phyloP scores from a whole-genome alignment of 2,888 invertebrate genomes.

The Poecilobothrus nobilitatus region DNA sequence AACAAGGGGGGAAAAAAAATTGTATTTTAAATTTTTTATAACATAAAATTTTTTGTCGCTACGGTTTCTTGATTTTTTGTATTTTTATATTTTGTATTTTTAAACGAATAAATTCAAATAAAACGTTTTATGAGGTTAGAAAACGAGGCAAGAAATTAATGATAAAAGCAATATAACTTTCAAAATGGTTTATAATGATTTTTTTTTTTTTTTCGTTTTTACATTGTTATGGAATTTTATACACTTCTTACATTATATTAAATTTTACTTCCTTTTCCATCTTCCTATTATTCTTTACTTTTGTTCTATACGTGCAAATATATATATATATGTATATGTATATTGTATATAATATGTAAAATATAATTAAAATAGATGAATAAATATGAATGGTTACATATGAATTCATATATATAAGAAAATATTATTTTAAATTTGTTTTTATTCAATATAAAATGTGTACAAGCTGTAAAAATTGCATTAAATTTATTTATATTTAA shows the following conservation, averaged over 20 bases:
- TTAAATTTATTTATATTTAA: too few species aligned
- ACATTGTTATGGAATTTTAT: neutral
- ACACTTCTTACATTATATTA: neutral
- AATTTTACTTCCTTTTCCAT: neutral
- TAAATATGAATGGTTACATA: too few species aligned
- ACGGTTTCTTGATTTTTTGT: neutral
- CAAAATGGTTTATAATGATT: neutral
- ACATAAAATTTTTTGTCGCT: neutral
- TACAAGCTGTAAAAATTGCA: too few species aligned
- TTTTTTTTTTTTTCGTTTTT: neutral
- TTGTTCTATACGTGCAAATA: neutral
- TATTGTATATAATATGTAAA: too few species aligned
- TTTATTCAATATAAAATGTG: too few species aligned
- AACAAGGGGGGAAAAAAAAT: too few species aligned
- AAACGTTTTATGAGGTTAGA: slow-evolving; percentile 6
- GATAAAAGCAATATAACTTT: neutral
- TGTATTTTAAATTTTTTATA: neutral
- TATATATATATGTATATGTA: neutral
- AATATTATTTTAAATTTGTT: too few species aligned
- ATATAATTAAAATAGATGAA: neutral
- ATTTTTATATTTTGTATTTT: neutral
- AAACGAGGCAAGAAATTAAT: slow-evolving; percentile 6
- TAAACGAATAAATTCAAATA: neutral
- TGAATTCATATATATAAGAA: too few species aligned
- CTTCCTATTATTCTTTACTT: too few species aligned